Conservation (phyloP, 1,140 invertebrate genomes). For the Copidosoma floridanum region DNA sequence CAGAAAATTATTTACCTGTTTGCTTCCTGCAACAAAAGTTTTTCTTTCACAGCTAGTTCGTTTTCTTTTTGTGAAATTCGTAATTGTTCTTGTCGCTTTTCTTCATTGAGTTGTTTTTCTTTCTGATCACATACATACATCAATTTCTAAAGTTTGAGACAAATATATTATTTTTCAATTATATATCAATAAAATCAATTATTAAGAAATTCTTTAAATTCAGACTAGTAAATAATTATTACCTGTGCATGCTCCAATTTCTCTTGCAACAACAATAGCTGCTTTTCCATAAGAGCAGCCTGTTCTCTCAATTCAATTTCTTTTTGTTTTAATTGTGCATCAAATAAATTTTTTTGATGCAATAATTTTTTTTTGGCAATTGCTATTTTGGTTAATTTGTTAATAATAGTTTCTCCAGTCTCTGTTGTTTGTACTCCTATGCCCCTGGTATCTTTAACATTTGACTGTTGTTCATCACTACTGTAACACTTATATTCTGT, state of each 20-base stretch:
- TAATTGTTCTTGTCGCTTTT: slow-evolving; percentile 35
- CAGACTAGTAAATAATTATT: slow-evolving; percentile 2
- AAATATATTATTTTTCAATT: slow-evolving; percentile 19
- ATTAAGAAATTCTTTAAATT: background rate
- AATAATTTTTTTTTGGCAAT: slow-evolving; percentile 41
- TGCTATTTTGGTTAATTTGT: slow-evolving; percentile 30
- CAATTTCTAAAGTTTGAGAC: slow-evolving; percentile 36
- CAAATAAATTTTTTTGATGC: slow-evolving; percentile 45
- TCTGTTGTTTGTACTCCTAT: slow-evolving; percentile 9
- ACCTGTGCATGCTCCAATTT: slow-evolving; percentile 50
- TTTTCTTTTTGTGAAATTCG: slow-evolving; percentile 42
- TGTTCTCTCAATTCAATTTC: slow-evolving; percentile 44
- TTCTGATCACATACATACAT: slow-evolving; percentile 40
- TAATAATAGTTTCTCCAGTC: background rate
- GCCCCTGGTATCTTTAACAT: slow-evolving; percentile 1
- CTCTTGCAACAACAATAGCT: slow-evolving; percentile 40
- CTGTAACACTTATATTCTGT: slow-evolving; percentile 2
- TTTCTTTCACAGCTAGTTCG: slow-evolving; percentile 46
- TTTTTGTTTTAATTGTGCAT: slow-evolving; percentile 38
- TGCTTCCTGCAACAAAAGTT: slow-evolving; percentile 43
- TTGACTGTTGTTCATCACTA: slow-evolving; percentile 7
- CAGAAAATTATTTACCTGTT: slow-evolving; percentile 37
- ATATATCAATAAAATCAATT: background rate
- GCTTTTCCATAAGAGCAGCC: slow-evolving; percentile 39
- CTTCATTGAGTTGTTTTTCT: slow-evolving; percentile 41